Conservation (phyloP, 1,140 invertebrate species). For the Drosophila fuyamai region DNA sequence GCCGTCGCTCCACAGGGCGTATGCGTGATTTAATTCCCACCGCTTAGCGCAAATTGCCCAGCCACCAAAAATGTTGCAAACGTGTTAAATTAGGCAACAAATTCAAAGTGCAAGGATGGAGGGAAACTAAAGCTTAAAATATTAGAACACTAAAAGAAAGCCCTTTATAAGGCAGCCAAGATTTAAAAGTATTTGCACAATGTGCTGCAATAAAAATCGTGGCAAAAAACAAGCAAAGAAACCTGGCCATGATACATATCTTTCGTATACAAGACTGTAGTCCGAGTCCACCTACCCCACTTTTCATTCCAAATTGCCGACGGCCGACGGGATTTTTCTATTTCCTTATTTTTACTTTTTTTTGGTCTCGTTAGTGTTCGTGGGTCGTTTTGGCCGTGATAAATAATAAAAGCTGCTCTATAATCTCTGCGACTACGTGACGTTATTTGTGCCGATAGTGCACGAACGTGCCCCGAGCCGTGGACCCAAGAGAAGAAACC, state of each 20-base stretch:
- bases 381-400: conserved; percentile 76
- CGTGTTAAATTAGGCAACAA: conserved; percentile 61
- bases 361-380: conserved; percentile 79
- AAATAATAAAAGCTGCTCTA: conserved; percentile 84
- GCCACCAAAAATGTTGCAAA: conserved; percentile 32
- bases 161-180: conserved; percentile 74
- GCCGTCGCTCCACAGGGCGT: conserved; percentile 43
- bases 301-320: conserved; percentile 28
- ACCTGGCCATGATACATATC: conserved; percentile 32
- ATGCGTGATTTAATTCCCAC: conserved; percentile 63
- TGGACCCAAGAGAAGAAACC: conserved; percentile 7
- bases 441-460: conserved; percentile 84
- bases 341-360: conserved; percentile 1
- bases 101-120: background rate
- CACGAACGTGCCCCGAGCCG: conserved; percentile 72
- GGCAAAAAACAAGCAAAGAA: conserved; percentile 54
- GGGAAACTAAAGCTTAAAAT: conserved; percentile 64
- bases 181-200: conserved; percentile 83
- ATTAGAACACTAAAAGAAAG: conserved; percentile 73
- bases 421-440: conserved; percentile 84
- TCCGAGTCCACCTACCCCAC: conserved; percentile 1
- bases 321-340: conserved; percentile 73
- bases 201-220: conserved; percentile 81
- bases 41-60: conserved; percentile 25
- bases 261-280: conserved; percentile 8